phyloP scores from a whole-genome alignment of 2,888 invertebrate species.

The Machimus atricapillus region DNA sequence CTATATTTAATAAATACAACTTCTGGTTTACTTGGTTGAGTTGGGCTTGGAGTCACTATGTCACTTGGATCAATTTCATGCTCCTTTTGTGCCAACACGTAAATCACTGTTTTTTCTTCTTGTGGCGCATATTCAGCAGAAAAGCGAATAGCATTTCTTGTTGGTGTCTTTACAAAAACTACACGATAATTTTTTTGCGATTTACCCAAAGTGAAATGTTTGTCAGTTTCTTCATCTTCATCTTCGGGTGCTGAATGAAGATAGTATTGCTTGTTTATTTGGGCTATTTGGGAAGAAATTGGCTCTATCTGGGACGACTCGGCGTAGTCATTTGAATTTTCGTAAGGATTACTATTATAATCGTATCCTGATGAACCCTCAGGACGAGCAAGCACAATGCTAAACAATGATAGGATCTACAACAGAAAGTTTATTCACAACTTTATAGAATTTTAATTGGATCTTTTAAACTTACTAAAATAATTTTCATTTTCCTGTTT shows the following conservation, averaged over 20 bases:
- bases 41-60: constrained; percentile 58
- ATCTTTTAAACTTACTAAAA: neutral
- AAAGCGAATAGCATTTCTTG: constrained; percentile 53
- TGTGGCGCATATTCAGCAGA: constrained; percentile 57
- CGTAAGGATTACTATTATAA: neutral
- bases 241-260: constrained; percentile 47
- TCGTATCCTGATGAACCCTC: neutral
- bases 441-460: neutral
- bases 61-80: constrained; percentile 55
- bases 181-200: constrained; percentile 59
- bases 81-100: constrained; percentile 59
- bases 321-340: neutral
- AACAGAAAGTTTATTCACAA: neutral
- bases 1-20: constrained; percentile 61
- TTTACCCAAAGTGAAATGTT: constrained; percentile 57
- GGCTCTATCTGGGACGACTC: neutral
- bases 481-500: neutral
- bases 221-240: constrained; percentile 55
- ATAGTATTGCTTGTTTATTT: neutral
- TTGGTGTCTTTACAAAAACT: constrained; percentile 60
- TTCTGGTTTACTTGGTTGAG: constrained; percentile 59
- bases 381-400: neutral
- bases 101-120: constrained; percentile 61
- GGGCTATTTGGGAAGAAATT: neutral
- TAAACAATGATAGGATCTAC: neutral